phyloP scores from a whole-genome alignment of 1,140 invertebrate species.

The Penaeus japonicus region DNA sequence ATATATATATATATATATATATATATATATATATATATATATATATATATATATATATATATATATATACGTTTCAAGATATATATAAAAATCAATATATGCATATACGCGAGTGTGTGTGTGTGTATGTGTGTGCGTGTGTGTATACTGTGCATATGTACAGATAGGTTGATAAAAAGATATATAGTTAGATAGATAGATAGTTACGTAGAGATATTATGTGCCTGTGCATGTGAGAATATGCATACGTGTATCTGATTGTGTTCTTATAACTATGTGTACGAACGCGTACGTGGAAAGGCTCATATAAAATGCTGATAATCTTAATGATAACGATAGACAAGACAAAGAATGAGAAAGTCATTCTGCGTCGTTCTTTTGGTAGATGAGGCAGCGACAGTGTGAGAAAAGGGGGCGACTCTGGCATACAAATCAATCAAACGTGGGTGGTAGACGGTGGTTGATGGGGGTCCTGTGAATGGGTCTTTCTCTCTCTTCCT shows the following conservation, averaged over 20 bases:
- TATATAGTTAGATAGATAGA: neutral
- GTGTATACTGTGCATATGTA: neutral
- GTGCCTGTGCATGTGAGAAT: neutral
- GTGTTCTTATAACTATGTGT: too few relatives aligned
- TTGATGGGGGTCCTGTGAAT: neutral
- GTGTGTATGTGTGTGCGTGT: neutral
- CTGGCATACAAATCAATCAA: too few relatives aligned
- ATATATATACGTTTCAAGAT: too few relatives aligned
- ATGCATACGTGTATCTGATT: too few relatives aligned
- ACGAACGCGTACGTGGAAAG: neutral
- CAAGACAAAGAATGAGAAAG: too few relatives aligned
- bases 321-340: too few relatives aligned
- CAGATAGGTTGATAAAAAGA: neutral
- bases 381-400: too few relatives aligned
- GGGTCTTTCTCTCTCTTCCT: neutral
- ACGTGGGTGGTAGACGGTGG: too few relatives aligned
- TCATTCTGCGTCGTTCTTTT: too few relatives aligned
- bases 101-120: neutral
- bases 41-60: neutral
- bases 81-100: too few relatives aligned
- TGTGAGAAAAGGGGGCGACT: too few relatives aligned
- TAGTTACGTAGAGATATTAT: neutral
- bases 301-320: too few relatives aligned
- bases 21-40: neutral
- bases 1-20: neutral